Base-by-base conservation (phyloP, 2,888 invertebrate genomes). In the Colletes collaris region DNA sequence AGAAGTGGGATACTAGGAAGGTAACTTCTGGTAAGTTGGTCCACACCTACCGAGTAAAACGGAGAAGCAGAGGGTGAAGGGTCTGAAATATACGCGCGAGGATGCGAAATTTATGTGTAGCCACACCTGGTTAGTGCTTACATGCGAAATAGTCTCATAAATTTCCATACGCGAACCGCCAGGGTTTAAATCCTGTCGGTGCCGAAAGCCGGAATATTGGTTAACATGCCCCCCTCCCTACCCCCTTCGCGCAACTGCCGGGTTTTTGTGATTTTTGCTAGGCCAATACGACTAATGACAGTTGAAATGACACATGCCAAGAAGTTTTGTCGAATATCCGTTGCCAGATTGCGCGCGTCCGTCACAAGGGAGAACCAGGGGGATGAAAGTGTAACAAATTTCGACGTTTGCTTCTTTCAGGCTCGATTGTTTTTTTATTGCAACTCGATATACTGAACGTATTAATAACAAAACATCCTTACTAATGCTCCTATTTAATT, bases 81-180 rank as follows among this genome's bases (percentile, higher is more conserved):
- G 86, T 86, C 90, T 92, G 91, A 92, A 92, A 92, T 92, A 92
- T 91, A 87, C 83, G 91, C 90, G 87, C 88, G 86, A 90, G 91
- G 90, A 92, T 92, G 91, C 83, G 87, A 90, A 92, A 92, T 92
- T 92, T 92, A 92, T 92, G 92, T 90, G 89, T 90, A 92, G 92
- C 92, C 91, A 92, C 92, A 92, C 92, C 92, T 92, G 92, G 92
- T 92, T 92, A 92, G 91, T 90, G 92, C 92, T 91, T 90, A 90
- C 91, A 90, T 89, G 90, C 91, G 91, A 90, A 91, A 92, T 91
- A 90, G 91, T 90, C 90, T 90, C 92, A 90, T 92, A 92, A 92
- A 92, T 92, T 92, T 91, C 88, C 90, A 90, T 91, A 91, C 90
- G 88, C 85, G 89, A 86, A 81, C 84, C 81, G 75, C 76, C 75